Evolutionary conservation across 2,888 invertebrate species (phyloP).

Genomic region (Hyalella azteca): DNA sequence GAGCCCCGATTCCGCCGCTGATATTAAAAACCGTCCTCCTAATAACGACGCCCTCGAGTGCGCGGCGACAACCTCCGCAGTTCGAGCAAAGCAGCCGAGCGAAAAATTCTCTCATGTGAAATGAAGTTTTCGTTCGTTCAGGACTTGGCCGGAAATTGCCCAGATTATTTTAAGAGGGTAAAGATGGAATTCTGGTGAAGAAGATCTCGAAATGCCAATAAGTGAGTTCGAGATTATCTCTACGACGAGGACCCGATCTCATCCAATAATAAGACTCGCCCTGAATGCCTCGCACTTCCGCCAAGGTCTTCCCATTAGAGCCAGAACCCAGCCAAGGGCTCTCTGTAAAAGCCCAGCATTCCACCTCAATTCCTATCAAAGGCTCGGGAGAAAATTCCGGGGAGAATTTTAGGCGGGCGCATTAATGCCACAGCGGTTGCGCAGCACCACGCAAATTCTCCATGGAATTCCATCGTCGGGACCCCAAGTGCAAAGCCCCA

Average conservation of each 20-base stretch:
- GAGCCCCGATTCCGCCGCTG: no score
- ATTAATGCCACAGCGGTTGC: slow-evolving; percentile 13
- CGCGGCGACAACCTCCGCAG: no score
- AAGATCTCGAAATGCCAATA: slow-evolving; percentile 24
- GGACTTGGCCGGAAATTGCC: neutral
- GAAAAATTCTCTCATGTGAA: neutral
- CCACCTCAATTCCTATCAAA: slow-evolving; percentile 35
- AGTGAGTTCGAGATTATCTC: slow-evolving; percentile 28
- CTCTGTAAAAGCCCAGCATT: slow-evolving; percentile 35
- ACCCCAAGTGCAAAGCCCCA: no score
- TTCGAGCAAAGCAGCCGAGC: no score
- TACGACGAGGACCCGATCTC: slow-evolving; percentile 11
- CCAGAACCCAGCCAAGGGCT: slow-evolving; percentile 28
- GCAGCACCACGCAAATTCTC: neutral
- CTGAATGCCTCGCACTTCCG: slow-evolving; percentile 31
- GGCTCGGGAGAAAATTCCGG: neutral
- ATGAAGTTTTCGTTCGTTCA: neutral
- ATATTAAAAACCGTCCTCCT: no score
- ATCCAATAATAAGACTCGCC: slow-evolving; percentile 32
- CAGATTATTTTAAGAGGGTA: slow-evolving; percentile 30
- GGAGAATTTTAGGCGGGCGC: neutral
- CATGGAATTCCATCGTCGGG: no score
- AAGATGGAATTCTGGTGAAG: slow-evolving; percentile 29
- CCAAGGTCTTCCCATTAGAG: slow-evolving; percentile 29
- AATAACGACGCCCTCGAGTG: no score